phyloP scores from a whole-genome alignment of 2,113 vertebrate species.

The Quiscalus mexicanus region DNA sequence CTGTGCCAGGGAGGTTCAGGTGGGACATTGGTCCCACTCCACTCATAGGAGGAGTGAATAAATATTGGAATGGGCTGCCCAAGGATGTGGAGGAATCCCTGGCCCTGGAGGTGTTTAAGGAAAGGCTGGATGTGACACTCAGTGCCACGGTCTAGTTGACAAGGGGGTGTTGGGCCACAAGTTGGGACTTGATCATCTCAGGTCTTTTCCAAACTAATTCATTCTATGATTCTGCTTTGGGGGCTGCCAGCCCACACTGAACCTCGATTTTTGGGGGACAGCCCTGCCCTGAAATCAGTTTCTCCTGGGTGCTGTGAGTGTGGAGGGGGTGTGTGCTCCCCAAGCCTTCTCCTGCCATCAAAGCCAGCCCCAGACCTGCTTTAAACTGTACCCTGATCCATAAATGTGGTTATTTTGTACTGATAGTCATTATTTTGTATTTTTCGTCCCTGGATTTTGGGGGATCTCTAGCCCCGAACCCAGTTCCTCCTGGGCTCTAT shows the following conservation, averaged over 20 bases:
- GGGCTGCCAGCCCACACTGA: fast-evolving
- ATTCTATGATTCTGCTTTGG: background rate
- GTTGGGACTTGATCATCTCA: background rate
- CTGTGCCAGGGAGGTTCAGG: no score
- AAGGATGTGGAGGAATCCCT: background rate
- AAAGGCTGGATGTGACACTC: background rate
- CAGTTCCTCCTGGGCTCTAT: background rate
- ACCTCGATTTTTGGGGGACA: background rate
- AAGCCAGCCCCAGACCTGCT: fast-evolving
- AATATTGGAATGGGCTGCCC: background rate
- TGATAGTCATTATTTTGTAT: background rate
- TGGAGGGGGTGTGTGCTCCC: background rate
- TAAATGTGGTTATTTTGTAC: background rate
- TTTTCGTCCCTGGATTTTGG: background rate
- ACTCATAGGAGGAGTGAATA: background rate
- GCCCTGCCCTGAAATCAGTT: background rate
- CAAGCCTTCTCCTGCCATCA: background rate
- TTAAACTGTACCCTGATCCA: no score
- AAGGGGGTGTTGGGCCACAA: background rate
- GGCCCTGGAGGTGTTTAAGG: background rate
- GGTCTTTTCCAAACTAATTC: background rate
- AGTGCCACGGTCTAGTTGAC: background rate
- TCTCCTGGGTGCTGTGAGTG: background rate
- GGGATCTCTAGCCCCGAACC: background rate
- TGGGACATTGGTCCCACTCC: background rate